phyloP scores from a whole-genome alignment of 2,888 invertebrate genomes.

The Hydrotaea cyrtoneurina region DNA sequence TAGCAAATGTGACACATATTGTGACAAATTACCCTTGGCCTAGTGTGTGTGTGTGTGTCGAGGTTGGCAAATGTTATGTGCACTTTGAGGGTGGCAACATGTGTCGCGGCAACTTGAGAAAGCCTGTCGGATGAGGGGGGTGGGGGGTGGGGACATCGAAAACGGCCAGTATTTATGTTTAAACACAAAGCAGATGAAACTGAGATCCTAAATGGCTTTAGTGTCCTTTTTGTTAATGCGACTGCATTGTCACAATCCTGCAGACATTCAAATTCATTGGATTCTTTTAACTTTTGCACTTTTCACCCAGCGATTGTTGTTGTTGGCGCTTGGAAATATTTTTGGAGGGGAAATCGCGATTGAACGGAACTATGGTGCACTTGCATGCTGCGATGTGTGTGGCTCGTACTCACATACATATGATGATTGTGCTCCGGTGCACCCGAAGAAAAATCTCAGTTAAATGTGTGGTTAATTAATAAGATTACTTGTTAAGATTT shows the following conservation, averaged over 20 bases:
- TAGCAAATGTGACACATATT: slow-evolving; percentile 81
- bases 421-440: background rate
- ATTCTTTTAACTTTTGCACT: slow-evolving; percentile 65
- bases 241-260: background rate
- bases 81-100: slow-evolving; percentile 24
- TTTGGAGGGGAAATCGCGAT: slow-evolving; percentile 41
- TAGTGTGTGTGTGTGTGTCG: background rate
- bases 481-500: no score
- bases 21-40: slow-evolving; percentile 79
- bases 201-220: background rate
- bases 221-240: background rate
- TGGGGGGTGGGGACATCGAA: background rate
- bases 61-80: slow-evolving; percentile 5
- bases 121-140: background rate
- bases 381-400: background rate
- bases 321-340: slow-evolving; percentile 48
- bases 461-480: background rate
- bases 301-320: slow-evolving; percentile 52
- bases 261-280: slow-evolving; percentile 62
- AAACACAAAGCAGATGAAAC: background rate
- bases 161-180: slow-evolving; percentile 4
- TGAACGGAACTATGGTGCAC: background rate
- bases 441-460: background rate
- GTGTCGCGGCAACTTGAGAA: slow-evolving; percentile 13
- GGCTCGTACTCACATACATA: background rate